Conservation (phyloP, 2,113 vertebrate genomes). For the Rhadina sibilatrix region DNA sequence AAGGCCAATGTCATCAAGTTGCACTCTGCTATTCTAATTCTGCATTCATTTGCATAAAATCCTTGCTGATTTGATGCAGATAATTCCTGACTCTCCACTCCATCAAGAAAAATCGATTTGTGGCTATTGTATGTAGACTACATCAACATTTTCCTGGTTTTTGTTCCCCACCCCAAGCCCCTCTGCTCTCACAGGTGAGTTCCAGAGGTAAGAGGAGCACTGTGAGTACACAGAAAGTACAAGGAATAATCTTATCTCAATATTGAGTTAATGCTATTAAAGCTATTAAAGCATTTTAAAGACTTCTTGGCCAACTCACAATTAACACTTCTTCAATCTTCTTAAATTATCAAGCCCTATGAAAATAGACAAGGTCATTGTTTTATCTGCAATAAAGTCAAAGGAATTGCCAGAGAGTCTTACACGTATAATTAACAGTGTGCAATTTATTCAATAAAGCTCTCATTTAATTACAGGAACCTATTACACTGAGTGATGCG, state of each 20-base stretch:
- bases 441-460: constrained; percentile 56
- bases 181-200: not conserved
- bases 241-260: not conserved
- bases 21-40: not conserved
- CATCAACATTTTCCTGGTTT: not conserved
- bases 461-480: constrained; percentile 44
- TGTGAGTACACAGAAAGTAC: not conserved
- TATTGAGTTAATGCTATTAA: not conserved
- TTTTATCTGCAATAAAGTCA: constrained; percentile 42
- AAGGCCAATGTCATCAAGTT: not conserved
- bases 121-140: not conserved
- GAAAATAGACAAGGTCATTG: constrained; percentile 32
- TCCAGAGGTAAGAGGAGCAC: not conserved
- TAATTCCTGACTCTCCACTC: not conserved
- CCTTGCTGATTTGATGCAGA: not conserved
- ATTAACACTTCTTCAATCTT: not conserved
- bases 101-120: not conserved
- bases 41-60: not conserved
- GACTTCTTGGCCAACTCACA: not conserved
- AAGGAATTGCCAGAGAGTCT: constrained; percentile 7
- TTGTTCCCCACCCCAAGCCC: not conserved
- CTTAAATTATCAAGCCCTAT: constrained; percentile 3
- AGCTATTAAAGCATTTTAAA: not conserved
- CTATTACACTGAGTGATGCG: not conserved
- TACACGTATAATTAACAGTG: constrained; percentile 23